phyloP scores from a whole-genome alignment of 1,140 invertebrate species.

The Stegodyphus mimosarum region DNA sequence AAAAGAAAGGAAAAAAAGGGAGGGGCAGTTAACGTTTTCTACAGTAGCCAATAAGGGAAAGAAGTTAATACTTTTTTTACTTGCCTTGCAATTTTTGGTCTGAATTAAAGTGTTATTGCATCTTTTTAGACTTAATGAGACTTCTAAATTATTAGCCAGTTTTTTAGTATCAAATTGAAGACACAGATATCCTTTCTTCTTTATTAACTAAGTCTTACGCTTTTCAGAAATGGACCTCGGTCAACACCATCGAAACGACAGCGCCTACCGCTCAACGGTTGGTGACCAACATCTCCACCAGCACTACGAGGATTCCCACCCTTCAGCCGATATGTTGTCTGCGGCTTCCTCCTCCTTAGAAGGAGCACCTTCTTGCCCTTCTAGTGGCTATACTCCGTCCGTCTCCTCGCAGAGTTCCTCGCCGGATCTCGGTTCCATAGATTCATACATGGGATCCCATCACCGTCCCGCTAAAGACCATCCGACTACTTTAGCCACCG shows the following conservation, averaged over 20 bases:
- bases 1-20: too few species aligned
- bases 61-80: too few species aligned
- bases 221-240: constrained; percentile 23
- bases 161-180: background rate
- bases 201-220: background rate
- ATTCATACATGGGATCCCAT: background rate
- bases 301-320: constrained; percentile 32
- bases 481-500: background rate
- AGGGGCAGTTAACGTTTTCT: too few species aligned
- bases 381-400: constrained; percentile 40
- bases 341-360: constrained; percentile 6
- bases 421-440: constrained; percentile 14
- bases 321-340: constrained; percentile 1
- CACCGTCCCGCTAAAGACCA: constrained; percentile 6
- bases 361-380: background rate
- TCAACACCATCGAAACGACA: constrained; percentile 6
- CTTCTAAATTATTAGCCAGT: too few species aligned
- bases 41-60: too few species aligned
- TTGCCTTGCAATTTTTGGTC: too few species aligned
- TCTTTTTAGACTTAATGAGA: too few species aligned
- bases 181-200: background rate
- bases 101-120: too few species aligned
- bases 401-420: constrained; percentile 44
- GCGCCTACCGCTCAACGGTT: constrained; percentile 14
- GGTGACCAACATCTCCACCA: constrained; percentile 7